Evolutionary conservation across 2,113 vertebrate species (phyloP).

Genomic region (Brachyhypopomus occidentalis): DNA sequence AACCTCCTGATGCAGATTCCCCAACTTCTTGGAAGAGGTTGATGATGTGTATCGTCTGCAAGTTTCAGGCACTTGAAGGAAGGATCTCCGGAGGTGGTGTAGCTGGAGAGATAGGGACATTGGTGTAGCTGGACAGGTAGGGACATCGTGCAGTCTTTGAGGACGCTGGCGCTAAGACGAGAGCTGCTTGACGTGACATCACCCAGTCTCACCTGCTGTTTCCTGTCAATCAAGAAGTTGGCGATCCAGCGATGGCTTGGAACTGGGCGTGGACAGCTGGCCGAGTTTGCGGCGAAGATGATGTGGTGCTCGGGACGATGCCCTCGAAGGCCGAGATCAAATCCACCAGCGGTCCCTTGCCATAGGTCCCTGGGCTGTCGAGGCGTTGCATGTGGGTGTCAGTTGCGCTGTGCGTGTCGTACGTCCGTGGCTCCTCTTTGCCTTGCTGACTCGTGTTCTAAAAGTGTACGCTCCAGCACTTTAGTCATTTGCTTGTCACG

Average conservation of each 20-base stretch:
- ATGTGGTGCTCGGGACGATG: not conserved
- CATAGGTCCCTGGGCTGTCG: not conserved
- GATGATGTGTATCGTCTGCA: no score
- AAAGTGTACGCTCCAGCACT: constrained; percentile 37
- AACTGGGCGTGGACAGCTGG: not conserved
- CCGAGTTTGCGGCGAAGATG: not conserved
- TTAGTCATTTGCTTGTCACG: constrained; percentile 48
- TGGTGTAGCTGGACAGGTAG: not conserved
- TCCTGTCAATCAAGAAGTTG: not conserved
- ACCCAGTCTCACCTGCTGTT: not conserved
- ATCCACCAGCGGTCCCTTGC: not conserved
- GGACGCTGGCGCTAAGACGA: not conserved
- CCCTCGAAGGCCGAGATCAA: not conserved
- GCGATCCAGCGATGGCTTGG: not conserved
- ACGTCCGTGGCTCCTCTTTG: not conserved
- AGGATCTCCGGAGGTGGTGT: not conserved
- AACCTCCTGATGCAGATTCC: no score
- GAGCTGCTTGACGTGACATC: not conserved
- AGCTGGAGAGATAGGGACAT: not conserved
- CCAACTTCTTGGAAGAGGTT: no score
- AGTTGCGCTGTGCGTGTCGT: not conserved
- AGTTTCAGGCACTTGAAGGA: no score
- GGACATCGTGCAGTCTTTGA: not conserved
- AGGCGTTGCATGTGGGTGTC: not conserved
- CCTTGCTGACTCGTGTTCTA: constrained; percentile 44